Evolutionary conservation across 2,888 invertebrate species (phyloP), one percentile per base, ranked within the genome.

Genomic region (Pollenia labialis): DNA sequence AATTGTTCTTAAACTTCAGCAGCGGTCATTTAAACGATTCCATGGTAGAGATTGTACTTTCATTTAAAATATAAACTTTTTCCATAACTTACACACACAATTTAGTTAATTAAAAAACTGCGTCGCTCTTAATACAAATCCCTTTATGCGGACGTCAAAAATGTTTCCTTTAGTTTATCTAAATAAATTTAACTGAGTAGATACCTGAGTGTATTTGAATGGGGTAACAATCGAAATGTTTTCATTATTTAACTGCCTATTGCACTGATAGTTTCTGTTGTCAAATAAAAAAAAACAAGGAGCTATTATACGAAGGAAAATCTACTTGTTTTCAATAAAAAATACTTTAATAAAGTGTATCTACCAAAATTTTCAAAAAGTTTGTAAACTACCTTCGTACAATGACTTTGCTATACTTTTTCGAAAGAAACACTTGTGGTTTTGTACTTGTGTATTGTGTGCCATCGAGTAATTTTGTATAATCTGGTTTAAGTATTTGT

Each of bases 221-320:
- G 75, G 69, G 69, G 54, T 82, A 69, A 68, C 60, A 23, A 52
- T 32, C 60, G 68, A 69, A 75, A 75, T 75, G 69, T 58, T 68
- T 75, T 74, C 74, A 75, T 74, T 82, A 82, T 82, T 82, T 82
- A 75, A 75, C 75, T 82, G 75, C 69, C 81, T 69, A 82, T 75
- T 82, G 32, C 75, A 23, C 42, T 58, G 66, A 2, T 52, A 66
- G 56, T 81, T 60, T 58, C 11, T 52, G 62, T 68, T 75, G 81
- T 81, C 52, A 75, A 75, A 81, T 68, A 60, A 50, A 48, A 48
- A 75, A 68, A 81, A 75, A 12, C 0, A 48, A 32, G 32, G 6
- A 32, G 32, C 32, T 32, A 6, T 32, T 32, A 32, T 32, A 32
- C 32, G 32, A 32, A 32, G 32, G 32, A 32, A 32, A 32, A 32